phyloP scores from a whole-genome alignment of 2,113 vertebrate species.

The Aphyosemion australe region DNA sequence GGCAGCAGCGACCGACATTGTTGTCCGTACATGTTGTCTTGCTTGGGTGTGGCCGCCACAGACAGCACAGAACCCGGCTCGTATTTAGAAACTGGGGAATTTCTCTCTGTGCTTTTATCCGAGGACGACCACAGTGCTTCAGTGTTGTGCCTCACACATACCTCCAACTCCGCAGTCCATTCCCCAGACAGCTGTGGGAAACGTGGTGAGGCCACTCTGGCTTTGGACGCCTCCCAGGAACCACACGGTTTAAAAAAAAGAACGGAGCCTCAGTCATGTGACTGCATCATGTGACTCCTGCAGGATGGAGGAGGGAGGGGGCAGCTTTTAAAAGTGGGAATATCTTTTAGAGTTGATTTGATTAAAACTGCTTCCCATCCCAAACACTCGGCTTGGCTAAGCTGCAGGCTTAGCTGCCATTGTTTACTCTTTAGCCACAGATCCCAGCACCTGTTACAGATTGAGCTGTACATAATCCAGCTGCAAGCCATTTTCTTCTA shows the following conservation, averaged over 20 bases:
- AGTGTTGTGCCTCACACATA: conserved; percentile 72
- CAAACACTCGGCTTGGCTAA: conserved; percentile 43
- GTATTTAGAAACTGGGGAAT: conserved; percentile 71
- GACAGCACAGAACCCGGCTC: conserved; percentile 56
- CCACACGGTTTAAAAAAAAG: conserved; percentile 59
- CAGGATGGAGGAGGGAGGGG: neutral
- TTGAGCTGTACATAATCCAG: conserved; percentile 69
- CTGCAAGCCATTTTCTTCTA: conserved; percentile 72
- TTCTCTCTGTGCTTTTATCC: conserved; percentile 63
- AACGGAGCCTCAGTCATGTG: conserved; percentile 54
- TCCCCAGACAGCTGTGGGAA: conserved; percentile 77
- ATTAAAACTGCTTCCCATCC: conserved; percentile 63
- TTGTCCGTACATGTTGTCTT: conserved; percentile 48
- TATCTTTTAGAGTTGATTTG: neutral
- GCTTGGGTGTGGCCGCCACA: conserved; percentile 60
- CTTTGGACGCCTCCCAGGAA: conserved; percentile 74
- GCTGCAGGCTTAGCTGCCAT: conserved; percentile 57
- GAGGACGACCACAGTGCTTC: conserved; percentile 58
- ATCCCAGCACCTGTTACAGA: conserved; percentile 73
- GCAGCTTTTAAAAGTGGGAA: neutral
- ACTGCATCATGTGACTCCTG: conserved; percentile 57
- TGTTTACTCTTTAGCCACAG: conserved; percentile 65
- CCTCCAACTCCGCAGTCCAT: conserved; percentile 69
- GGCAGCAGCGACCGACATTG: no score
- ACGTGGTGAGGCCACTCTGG: conserved; percentile 76